Conservation (phyloP, 2,797 vertebrate species). For the Chromis chromis region DNA sequence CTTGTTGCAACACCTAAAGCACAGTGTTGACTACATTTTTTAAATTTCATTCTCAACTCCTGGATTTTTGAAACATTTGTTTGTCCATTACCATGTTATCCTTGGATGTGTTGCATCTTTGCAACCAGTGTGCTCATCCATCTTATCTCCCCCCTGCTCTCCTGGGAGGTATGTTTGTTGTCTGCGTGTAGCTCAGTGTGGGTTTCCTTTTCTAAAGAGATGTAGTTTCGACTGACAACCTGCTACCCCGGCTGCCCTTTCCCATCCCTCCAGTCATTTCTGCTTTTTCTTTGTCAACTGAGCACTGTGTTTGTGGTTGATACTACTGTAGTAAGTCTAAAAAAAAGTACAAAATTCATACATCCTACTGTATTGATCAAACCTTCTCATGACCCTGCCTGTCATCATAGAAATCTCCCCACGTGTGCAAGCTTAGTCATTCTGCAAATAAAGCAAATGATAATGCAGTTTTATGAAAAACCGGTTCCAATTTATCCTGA, state of each 20-base stretch:
- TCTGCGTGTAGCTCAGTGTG: conserved; percentile 11
- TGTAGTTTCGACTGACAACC: conserved; percentile 26
- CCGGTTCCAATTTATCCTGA: neutral
- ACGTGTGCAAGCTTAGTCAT: neutral
- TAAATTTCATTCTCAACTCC: conserved; percentile 1
- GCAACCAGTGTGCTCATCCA: neutral
- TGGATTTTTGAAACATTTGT: neutral
- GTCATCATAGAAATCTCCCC: conserved; percentile 3
- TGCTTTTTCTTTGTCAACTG: neutral
- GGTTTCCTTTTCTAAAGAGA: conserved; percentile 22
- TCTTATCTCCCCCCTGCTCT: neutral
- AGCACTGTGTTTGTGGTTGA: neutral
- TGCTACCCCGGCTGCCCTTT: conserved; percentile 14
- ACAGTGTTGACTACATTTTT: neutral
- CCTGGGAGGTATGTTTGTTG: conserved; percentile 13
- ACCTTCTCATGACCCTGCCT: neutral
- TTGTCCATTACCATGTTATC: conserved; percentile 22
- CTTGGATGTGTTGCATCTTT: conserved; percentile 11
- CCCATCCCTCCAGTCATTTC: neutral
- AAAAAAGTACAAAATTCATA: neutral
- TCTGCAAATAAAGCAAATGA: neutral
- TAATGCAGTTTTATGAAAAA: neutral
- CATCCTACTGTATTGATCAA: neutral
- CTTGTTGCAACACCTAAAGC: neutral
- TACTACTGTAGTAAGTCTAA: neutral